Evolutionary conservation across 2,113 vertebrate species (phyloP).

Genomic region (Corythoichthys haematopterus): DNA sequence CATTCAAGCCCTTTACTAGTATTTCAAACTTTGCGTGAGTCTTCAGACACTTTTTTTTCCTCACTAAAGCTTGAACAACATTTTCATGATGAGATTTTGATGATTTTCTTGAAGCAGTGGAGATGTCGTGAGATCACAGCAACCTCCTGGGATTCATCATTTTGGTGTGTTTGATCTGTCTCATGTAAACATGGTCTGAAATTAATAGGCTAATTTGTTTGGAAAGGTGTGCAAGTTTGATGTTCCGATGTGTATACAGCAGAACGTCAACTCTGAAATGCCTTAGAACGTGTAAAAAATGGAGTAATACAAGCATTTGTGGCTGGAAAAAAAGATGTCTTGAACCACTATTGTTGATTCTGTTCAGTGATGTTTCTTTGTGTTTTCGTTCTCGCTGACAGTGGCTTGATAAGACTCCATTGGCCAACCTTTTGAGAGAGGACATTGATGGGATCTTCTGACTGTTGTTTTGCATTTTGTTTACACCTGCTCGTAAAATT

Average conservation of each 20-base stretch:
- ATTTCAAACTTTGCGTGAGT: slow-evolving; percentile 1
- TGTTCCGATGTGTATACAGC: neutral
- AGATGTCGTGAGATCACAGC: neutral
- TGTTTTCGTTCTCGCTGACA: slow-evolving; percentile 7
- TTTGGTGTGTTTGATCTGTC: slow-evolving; percentile 1
- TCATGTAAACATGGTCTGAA: slow-evolving; percentile 5
- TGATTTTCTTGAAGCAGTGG: neutral
- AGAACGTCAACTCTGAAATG: neutral
- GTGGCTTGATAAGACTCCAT: neutral
- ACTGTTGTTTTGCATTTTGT: neutral
- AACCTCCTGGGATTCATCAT: neutral
- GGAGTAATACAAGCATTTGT: neutral
- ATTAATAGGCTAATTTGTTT: slow-evolving; percentile 4
- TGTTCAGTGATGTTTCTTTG: neutral
- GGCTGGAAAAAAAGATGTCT: neutral
- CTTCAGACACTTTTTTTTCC: neutral
- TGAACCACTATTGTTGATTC: neutral
- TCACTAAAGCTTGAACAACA: neutral
- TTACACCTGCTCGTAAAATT: no score
- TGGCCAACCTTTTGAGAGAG: neutral
- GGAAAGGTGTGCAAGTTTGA: neutral
- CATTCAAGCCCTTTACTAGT: no score
- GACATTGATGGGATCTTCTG: neutral
- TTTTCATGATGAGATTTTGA: slow-evolving; percentile 4
- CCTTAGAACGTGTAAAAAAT: neutral